phyloP scores from a whole-genome alignment of 2,113 vertebrate species.

The Ammospiza nelsoni region DNA sequence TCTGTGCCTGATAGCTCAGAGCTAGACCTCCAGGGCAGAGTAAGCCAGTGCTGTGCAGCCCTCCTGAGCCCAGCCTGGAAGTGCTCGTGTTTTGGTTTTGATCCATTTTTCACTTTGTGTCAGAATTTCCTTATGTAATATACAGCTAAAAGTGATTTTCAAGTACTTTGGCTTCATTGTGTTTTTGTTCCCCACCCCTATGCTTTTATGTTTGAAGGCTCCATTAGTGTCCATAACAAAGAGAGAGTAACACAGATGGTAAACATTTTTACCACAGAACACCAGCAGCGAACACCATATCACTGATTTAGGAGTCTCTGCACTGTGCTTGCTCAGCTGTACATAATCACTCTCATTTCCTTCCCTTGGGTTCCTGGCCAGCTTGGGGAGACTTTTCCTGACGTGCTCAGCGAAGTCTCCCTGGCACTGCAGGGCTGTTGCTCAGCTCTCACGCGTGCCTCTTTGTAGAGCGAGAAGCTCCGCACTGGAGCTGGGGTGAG shows the following conservation, averaged over 20 bases:
- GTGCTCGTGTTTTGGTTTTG: background rate
- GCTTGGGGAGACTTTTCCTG: conserved; percentile 26
- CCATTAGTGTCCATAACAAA: conserved; percentile 65
- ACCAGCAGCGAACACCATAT: conserved; percentile 61
- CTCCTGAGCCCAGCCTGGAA: background rate
- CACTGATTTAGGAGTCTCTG: conserved; percentile 57
- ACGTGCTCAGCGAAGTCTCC: background rate
- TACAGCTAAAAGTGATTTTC: conserved; percentile 27
- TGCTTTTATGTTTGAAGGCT: conserved; percentile 47
- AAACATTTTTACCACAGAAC: conserved; percentile 68
- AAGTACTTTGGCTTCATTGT: background rate
- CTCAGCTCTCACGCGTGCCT: background rate
- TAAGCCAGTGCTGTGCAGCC: background rate
- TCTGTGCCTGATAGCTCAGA: background rate
- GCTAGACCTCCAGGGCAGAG: background rate
- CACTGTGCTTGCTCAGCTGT: conserved; percentile 72
- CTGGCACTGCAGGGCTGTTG: background rate
- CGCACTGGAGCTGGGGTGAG: background rate
- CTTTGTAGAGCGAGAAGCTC: background rate
- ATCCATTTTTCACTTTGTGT: background rate
- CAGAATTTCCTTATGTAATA: conserved; percentile 10
- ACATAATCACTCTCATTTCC: conserved; percentile 70
- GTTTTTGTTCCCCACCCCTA: conserved; percentile 14
- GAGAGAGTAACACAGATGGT: conserved; percentile 66
- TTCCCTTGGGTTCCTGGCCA: conserved; percentile 63